phyloP scores from a whole-genome alignment of 2,113 vertebrate species.

The Clarias batrachus region DNA sequence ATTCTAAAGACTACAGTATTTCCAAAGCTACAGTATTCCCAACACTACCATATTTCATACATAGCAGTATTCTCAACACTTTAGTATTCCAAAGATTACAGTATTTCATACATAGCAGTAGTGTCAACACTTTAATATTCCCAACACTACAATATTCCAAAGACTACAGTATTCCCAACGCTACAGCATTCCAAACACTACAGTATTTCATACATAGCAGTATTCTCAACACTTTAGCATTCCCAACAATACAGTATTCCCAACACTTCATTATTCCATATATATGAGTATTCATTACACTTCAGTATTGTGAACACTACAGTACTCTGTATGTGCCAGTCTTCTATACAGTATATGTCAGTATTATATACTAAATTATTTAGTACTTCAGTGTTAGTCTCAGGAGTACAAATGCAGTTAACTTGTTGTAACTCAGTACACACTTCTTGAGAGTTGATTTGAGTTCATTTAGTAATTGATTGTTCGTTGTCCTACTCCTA shows the following conservation, averaged over 20 bases:
- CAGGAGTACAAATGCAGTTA: background rate
- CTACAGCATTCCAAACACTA: background rate
- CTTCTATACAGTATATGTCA: background rate
- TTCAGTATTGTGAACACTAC: background rate
- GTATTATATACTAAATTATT: background rate
- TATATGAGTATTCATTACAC: background rate
- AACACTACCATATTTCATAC: background rate
- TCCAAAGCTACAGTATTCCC: background rate
- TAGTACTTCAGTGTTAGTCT: no score
- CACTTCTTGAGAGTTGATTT: background rate
- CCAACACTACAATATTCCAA: background rate
- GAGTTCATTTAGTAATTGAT: background rate
- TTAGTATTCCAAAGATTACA: accelerated
- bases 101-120: background rate
- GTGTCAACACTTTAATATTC: background rate
- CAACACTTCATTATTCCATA: background rate
- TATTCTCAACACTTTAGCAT: no score
- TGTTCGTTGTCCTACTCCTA: background rate
- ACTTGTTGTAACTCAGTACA: background rate
- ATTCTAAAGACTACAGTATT: background rate
- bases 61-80: background rate
- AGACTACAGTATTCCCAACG: background rate
- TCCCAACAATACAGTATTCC: background rate
- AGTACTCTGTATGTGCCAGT: background rate
- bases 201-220: no score